phyloP scores from a whole-genome alignment of 2,797 vertebrate genomes.

The Champsocephalus gunnari region DNA sequence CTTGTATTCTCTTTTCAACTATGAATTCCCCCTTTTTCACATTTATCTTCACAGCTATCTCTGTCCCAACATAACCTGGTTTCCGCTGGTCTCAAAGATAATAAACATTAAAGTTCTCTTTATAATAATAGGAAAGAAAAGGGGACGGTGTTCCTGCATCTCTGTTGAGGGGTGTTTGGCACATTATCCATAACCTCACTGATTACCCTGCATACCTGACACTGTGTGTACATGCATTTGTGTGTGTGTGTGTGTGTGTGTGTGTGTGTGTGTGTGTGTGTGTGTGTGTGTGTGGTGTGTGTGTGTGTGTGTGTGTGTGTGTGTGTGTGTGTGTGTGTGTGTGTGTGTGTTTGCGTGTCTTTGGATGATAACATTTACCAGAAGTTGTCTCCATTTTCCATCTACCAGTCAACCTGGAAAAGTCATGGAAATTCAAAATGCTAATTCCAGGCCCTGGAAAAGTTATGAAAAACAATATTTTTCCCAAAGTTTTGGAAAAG shows the following conservation, averaged over 20 bases:
- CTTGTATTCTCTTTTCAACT: slow-evolving; percentile 17
- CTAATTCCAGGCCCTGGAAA: too few relatives aligned
- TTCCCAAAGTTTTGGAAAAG: too few relatives aligned
- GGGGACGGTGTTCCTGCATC: background rate
- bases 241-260: background rate
- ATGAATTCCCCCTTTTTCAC: slow-evolving; percentile 14
- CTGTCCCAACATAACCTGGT: slow-evolving; percentile 16
- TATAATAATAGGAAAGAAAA: slow-evolving; percentile 47
- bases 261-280: background rate
- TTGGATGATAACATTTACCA: slow-evolving; percentile 37
- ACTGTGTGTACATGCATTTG: slow-evolving; percentile 22
- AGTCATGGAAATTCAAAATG: too few relatives aligned
- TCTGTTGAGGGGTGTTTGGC: slow-evolving; percentile 38
- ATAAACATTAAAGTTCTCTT: slow-evolving; percentile 31
- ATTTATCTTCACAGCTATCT: slow-evolving; percentile 20
- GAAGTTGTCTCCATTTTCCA: slow-evolving; percentile 21
- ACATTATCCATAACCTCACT: slow-evolving; percentile 57
- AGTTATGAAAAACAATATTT: too few relatives aligned
- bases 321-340: slow-evolving; percentile 1
- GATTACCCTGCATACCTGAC: slow-evolving; percentile 62
- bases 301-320: background rate
- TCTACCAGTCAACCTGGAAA: background rate
- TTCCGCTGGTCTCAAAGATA: slow-evolving; percentile 35
- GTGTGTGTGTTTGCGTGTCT: background rate
- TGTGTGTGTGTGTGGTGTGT: slow-evolving; percentile 10